Evolutionary conservation across 1,140 invertebrate genomes (phyloP).

Genomic region (Parasteatoda tepidariorum): DNA sequence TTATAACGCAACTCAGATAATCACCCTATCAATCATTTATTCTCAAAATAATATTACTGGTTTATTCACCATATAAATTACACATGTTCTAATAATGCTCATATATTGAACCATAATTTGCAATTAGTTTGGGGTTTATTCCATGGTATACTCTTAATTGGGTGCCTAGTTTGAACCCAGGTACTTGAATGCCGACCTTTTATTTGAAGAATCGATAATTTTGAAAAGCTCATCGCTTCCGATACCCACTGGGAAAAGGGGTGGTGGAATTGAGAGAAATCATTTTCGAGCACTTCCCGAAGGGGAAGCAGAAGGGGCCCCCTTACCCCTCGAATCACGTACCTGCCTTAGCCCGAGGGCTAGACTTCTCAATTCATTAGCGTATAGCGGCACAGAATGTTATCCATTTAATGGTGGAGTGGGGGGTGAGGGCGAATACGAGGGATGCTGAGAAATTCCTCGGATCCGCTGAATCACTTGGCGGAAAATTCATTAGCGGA

Average conservation of each 20-base stretch:
- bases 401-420: slow-evolving; percentile 59
- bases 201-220: slow-evolving; percentile 40
- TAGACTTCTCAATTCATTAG: slow-evolving; percentile 57
- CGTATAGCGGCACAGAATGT: slow-evolving; percentile 52
- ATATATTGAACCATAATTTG: too few relatives aligned
- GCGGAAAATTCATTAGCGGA: slow-evolving; percentile 58
- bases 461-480: slow-evolving; percentile 57
- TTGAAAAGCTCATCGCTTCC: slow-evolving; percentile 48
- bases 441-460: slow-evolving; percentile 13
- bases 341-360: slow-evolving; percentile 30
- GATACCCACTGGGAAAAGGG: neutral
- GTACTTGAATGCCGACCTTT: neutral
- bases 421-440: neutral
- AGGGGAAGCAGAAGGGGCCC: slow-evolving; percentile 5
- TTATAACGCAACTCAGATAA: too few relatives aligned
- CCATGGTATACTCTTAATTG: neutral
- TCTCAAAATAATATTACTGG: too few relatives aligned
- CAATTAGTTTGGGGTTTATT: too few relatives aligned
- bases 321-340: slow-evolving; percentile 42
- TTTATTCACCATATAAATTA: too few relatives aligned
- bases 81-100: too few relatives aligned
- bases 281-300: slow-evolving; percentile 47
- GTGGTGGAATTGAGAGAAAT: slow-evolving; percentile 18
- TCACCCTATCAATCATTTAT: too few relatives aligned
- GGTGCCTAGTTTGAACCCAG: slow-evolving; percentile 7